phyloP scores from a whole-genome alignment of 1,140 invertebrate genomes.

The Heliothis subflexa region DNA sequence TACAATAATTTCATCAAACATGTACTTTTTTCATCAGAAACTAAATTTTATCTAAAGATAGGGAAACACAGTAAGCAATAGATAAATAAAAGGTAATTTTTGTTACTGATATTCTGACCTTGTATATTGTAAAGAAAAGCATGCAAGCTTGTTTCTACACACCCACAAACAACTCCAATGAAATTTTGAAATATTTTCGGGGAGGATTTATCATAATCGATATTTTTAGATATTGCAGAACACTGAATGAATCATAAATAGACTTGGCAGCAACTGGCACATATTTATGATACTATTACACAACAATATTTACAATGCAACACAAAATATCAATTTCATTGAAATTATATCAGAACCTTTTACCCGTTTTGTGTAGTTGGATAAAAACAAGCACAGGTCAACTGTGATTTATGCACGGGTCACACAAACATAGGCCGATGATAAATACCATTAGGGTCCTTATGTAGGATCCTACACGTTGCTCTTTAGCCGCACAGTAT shows the following conservation, averaged over 20 bases:
- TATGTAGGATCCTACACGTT: slow-evolving; percentile 83
- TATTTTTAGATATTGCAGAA: not conserved
- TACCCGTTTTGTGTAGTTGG: slow-evolving; percentile 44
- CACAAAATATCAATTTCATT: slow-evolving; percentile 30
- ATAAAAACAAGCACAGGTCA: slow-evolving; percentile 49
- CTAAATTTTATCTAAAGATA: too few relatives aligned
- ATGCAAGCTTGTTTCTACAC: slow-evolving; percentile 33
- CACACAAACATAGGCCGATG: slow-evolving; percentile 53
- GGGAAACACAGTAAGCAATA: not conserved
- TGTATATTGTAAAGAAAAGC: slow-evolving; percentile 13
- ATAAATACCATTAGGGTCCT: slow-evolving; percentile 85
- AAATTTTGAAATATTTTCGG: slow-evolving; percentile 12
- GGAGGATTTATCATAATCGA: not conserved
- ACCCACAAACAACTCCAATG: slow-evolving; percentile 38
- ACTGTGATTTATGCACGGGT: slow-evolving; percentile 29
- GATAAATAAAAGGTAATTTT: too few relatives aligned
- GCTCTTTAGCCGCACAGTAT: slow-evolving; percentile 84
- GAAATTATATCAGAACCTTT: slow-evolving; percentile 27
- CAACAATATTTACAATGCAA: not conserved
- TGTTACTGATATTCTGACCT: not conserved
- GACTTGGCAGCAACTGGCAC: not conserved
- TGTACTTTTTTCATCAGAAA: too few relatives aligned
- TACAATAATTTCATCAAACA: too few relatives aligned
- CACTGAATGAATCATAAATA: not conserved
- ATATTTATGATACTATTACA: not conserved